Evolutionary conservation across 2,888 invertebrate species (phyloP).

Genomic region (Hylaea fasciaria): DNA sequence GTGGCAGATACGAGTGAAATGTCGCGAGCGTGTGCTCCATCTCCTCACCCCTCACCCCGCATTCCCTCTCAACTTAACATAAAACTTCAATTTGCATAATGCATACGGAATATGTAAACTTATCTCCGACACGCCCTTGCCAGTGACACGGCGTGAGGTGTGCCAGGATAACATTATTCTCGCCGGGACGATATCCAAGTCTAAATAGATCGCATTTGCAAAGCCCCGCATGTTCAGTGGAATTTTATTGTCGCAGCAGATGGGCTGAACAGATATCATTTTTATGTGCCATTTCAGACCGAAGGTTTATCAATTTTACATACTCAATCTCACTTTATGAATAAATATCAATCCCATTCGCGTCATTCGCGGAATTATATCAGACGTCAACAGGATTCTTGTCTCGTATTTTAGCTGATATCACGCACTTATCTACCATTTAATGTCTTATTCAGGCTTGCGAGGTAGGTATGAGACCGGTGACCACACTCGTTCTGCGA

Average conservation of each 20-base stretch:
- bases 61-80: conserved; percentile 71
- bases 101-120: conserved; percentile 83
- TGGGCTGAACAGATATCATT: conserved; percentile 53
- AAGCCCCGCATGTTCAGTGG: conserved; percentile 59
- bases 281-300: conserved; percentile 38
- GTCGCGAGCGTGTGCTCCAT: conserved; percentile 52
- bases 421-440: conserved; percentile 34
- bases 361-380: conserved; percentile 22
- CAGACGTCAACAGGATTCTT: conserved; percentile 19
- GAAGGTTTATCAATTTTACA: conserved; percentile 35
- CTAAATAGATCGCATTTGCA: conserved; percentile 79
- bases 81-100: conserved; percentile 84
- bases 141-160: conserved; percentile 79
- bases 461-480: conserved; percentile 44
- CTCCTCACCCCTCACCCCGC: conserved; percentile 42
- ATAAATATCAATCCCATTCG: conserved; percentile 27
- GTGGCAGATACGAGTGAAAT: conserved; percentile 58
- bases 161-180: conserved; percentile 82
- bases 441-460: conserved; percentile 36
- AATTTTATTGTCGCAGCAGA: conserved; percentile 62
- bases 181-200: conserved; percentile 75
- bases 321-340: conserved; percentile 33
- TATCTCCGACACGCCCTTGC: conserved; percentile 82
- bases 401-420: conserved; percentile 19
- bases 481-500: conserved; percentile 53